phyloP scores from a whole-genome alignment of 2,797 vertebrate genomes.

The Myotis daubentonii region DNA sequence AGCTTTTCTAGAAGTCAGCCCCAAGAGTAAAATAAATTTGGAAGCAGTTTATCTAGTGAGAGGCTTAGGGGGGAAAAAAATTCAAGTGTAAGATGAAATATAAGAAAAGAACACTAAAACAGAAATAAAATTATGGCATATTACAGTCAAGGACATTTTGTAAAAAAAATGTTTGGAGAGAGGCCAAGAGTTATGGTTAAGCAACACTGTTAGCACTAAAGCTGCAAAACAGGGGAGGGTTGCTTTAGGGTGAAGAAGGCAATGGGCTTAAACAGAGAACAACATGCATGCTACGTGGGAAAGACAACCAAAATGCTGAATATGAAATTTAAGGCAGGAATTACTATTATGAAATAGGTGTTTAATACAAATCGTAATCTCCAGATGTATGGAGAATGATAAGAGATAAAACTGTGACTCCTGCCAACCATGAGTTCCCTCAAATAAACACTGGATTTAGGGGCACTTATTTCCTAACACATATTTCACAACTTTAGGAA shows the following conservation, averaged over 20 bases:
- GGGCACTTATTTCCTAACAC: neutral
- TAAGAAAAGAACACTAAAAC: conserved; percentile 17
- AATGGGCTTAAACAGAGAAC: neutral
- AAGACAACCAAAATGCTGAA: conserved; percentile 2
- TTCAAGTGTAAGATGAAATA: neutral
- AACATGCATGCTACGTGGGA: neutral
- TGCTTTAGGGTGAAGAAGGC: neutral
- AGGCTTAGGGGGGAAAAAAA: neutral
- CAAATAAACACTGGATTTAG: conserved; percentile 7
- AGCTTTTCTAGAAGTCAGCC: neutral
- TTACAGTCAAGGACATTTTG: conserved; percentile 55
- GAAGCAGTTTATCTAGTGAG: conserved; percentile 26
- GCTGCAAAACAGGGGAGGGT: neutral
- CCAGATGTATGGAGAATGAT: neutral
- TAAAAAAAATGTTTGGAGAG: neutral
- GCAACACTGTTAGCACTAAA: neutral
- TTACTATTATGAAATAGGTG: conserved; percentile 27
- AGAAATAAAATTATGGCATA: neutral
- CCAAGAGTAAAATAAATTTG: neutral
- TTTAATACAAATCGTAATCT: conserved; percentile 34
- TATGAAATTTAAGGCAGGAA: conserved; percentile 22
- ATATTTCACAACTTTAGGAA: conserved; percentile 29
- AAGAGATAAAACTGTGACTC: neutral
- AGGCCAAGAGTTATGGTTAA: conserved; percentile 32
- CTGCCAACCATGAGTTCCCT: neutral